Evolutionary conservation across 2,113 vertebrate species (phyloP).

Genomic region (Vulpes ferrilata): DNA sequence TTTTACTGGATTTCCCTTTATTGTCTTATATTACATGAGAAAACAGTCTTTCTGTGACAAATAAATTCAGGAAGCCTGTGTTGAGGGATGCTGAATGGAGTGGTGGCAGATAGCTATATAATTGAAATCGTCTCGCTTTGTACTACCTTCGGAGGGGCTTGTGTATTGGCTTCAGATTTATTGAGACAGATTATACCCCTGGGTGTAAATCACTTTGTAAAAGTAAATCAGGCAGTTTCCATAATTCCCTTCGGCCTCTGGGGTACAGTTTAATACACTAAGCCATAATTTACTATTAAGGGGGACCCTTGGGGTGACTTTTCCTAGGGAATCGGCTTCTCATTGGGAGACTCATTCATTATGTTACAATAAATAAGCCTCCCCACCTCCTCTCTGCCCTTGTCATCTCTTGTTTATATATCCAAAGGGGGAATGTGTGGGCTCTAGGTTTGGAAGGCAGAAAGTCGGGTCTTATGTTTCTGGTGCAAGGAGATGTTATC

Average conservation of each 20-base stretch:
- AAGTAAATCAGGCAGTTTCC: constrained; percentile 62
- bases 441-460: neutral
- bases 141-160: neutral
- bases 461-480: neutral
- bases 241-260: constrained; percentile 34
- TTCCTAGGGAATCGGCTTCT: neutral
- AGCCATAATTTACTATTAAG: constrained; percentile 57
- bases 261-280: constrained; percentile 46
- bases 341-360: neutral
- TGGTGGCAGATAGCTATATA: neutral
- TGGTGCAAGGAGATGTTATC: neutral
- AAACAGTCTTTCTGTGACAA: neutral
- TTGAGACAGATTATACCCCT: constrained; percentile 59
- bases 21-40: neutral
- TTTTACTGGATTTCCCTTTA: neutral
- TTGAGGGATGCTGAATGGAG: neutral
- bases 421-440: neutral
- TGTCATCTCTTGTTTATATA: neutral
- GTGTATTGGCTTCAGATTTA: constrained; percentile 58
- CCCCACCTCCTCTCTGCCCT: neutral
- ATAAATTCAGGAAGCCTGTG: neutral
- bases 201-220: constrained; percentile 71
- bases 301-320: neutral
- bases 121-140: neutral
- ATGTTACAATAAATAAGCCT: neutral